Base-by-base conservation (phyloP, 2,113 vertebrate species). In the Poicephalus meyeri region DNA sequence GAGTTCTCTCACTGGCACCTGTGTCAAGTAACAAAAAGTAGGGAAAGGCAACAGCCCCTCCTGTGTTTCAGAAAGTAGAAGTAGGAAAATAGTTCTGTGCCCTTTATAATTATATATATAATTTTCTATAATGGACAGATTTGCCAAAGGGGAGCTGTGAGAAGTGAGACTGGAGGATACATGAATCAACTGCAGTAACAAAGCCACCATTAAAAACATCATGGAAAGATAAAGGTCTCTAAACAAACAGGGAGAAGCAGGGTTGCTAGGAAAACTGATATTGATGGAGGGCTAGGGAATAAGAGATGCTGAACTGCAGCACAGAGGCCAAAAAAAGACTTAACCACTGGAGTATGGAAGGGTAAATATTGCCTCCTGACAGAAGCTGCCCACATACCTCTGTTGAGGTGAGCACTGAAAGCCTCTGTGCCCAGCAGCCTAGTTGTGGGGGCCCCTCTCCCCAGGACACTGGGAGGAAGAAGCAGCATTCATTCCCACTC, bases 1-100 rank as follows among this genome's bases (percentile, higher is more conserved):
- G 95, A 8, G 96, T 94, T 95, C 98, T 98, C 86, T 98, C 98
- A 76, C 71, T 98, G 95, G 97, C 98, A 81, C 99, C 99, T 99
- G 86, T 20, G 6, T 47, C 33, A 85, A 74, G 69, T 29, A 73
- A 66, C 33, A 88, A 84, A 73, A 53, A 31, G 24, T 16, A 60
- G 18, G n/a, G 35, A 70, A 85, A 84, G 35, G 31, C 69, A 84
- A 84, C 31, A 81, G 12, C 31, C n/a, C 10, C 31, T 64, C 52
- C 58, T 63, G 16, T 63, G 16, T 87, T 91, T 92, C 53, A 89
- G 25, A 53, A 87, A 56, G 25, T 1, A 77, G 44, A 71, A 28
- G n/a, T 6, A 61, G 69, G 28, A 72, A 74, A 93, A 79, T 14
- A 56, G 37, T 53, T 79, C 47, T 49, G 11, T 33, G n/a, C 41